phyloP scores from a whole-genome alignment of 37 sponge, comb jelly and placozoan genomes.

The Halichondria panicea region DNA sequence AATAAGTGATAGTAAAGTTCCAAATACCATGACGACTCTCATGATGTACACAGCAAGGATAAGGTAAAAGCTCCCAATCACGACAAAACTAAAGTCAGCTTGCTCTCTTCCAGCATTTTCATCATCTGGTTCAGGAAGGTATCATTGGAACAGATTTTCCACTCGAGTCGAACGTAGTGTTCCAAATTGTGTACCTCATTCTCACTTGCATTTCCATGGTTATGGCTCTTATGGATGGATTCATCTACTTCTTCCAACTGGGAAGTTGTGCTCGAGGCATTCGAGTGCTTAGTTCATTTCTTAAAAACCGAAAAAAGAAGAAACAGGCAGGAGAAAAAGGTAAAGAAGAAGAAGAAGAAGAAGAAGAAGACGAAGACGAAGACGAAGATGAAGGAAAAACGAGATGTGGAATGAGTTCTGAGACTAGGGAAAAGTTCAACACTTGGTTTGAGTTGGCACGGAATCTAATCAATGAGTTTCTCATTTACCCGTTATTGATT shows the following conservation, averaged over 20 bases:
- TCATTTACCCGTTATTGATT: slow-evolving; percentile 35
- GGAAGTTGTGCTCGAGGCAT: slow-evolving; percentile 15
- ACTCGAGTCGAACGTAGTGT: not conserved
- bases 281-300: not conserved
- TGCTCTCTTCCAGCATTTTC: no score
- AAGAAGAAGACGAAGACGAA: not conserved
- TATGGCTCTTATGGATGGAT: slow-evolving; percentile 40
- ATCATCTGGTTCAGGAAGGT: no score
- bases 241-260: slow-evolving; percentile 29
- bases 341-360: not conserved
- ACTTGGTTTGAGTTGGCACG: slow-evolving; percentile 30
- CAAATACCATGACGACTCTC: slow-evolving; percentile 15
- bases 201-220: slow-evolving; percentile 15
- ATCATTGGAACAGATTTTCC: no score
- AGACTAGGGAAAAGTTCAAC: slow-evolving; percentile 11
- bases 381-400: not conserved
- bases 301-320: not conserved
- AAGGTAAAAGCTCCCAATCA: no score
- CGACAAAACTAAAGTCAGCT: no score
- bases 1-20: slow-evolving; percentile 5
- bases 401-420: not conserved
- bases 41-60: no score
- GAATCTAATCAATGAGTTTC: slow-evolving; percentile 21
- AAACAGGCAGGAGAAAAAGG: not conserved
- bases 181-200: slow-evolving; percentile 23